Base-by-base conservation (phyloP, 2,888 invertebrate species). In the Sinotaia quadrata region DNA sequence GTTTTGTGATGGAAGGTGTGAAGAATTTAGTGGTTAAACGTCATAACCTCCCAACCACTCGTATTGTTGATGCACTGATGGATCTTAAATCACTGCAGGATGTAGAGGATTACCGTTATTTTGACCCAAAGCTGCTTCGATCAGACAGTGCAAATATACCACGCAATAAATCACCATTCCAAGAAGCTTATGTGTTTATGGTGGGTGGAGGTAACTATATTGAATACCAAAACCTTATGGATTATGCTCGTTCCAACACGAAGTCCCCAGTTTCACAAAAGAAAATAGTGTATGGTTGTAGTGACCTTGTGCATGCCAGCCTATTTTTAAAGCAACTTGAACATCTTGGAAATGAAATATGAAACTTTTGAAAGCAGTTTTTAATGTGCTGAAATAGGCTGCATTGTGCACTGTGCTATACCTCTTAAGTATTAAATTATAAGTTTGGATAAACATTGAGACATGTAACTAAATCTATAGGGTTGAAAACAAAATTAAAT, bases 1-100 rank as follows among this genome's bases (percentile, higher is more conserved):
- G 96, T 41, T 98, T 99, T 88, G 97, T 99, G 0, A 99, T 99
- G 98, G 99, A 99, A 89, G 99, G 98, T 44, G 98, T 98, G 0
- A 97, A 98, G 89, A 99, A 99, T 91, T 92, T 99, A 82, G 98
- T 98, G 24, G 95, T 99, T 10, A 99, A 99, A 89, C 93, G 95
- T 90, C 98, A 99, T 90, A 97, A 96, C 89, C 91, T 98, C 75
- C 98, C 98, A 0, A 94, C 97, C 0, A 97, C 97, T 10, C 93
- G 95, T 86, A 93, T 95, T 72, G 96, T 97, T 12, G 98, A 98
- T 85, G 92, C 94, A 80, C 89, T 95, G 58, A 94, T 95, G 92
- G 95, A 95, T 81, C 92, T 93, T 81, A 93, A 90, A 81, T 92
- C 92, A 69, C 91, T 92, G 71, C 91, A 92, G 62, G 94, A 95